Evolutionary conservation across 2,797 vertebrate genomes (phyloP), one percentile per base, ranked within the genome.

Genomic region (Eleutherodactylus coqui): DNA sequence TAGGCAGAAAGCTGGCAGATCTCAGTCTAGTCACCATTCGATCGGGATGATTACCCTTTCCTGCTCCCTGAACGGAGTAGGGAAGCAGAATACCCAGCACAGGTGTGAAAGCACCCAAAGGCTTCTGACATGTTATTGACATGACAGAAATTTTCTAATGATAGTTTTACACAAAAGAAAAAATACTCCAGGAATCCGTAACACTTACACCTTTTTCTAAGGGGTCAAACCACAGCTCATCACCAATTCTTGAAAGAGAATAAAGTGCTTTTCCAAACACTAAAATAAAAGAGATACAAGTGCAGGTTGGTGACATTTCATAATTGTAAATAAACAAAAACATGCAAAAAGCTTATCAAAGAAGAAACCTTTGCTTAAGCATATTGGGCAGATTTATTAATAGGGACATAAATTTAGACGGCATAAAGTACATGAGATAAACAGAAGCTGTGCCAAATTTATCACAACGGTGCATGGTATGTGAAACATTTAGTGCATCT

Each of bases 211-310:
- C 97, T 93, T 94, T 96, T 80, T 93, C 94, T 88, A 90, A 29
- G 0, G 97, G 97, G 82, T 98, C 97, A 90, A 99, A 91, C 95
- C 97, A 99, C 45, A 99, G 91, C 1, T 96, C 96, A 53, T 98
- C 96, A 81, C 96, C 96, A 64, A 99, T 88, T 83, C 96, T 93
- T 43, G 97, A 95, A 69, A 99, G 91, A 69, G 97, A 96, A 21
- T 97, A 94, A 83, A 99, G 60, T 2, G 97, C 96, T 92, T 94
- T 98, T 83, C 97, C 96, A 91, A 99, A 98, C 0, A 92, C 98
- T 96, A 88, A 75, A 94, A 78, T 86, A 89, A 87, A 88, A 69
- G 88, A 90, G 58, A 86, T 11, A 83, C 55, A 34, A 58, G 34
- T 45, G 16, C n/a, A 62, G 36, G 34, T 77, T 55, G 11, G 32